A percentile compares a stretch with the other conserved stretches of the same genome.
phyloP scores from a whole-genome alignment of 2,113 vertebrate species.

The Crotalus viridis region DNA sequence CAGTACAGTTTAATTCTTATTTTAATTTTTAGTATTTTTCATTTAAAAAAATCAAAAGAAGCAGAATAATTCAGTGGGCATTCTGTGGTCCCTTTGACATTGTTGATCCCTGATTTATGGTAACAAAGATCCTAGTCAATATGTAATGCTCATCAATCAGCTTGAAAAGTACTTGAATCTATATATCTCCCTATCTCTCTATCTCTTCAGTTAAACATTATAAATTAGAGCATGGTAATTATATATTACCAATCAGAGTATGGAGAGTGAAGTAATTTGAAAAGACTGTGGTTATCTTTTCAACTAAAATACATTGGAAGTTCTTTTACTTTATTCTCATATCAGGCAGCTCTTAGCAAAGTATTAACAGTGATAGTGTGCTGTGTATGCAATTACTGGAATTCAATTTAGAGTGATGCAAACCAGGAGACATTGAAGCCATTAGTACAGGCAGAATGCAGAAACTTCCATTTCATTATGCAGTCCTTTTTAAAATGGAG shows the following conservation, averaged over 20 bases:
- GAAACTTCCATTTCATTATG: neutral
- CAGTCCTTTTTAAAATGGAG: neutral
- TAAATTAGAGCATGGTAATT: neutral
- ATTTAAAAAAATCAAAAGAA: neutral
- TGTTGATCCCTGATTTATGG: neutral
- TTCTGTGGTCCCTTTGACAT: neutral
- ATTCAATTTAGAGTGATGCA: constrained; percentile 29
- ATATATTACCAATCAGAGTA: constrained; percentile 7
- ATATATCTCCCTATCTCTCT: neutral
- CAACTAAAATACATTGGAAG: neutral
- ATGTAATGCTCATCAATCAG: neutral
- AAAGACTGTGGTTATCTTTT: neutral
- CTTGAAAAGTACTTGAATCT: neutral
- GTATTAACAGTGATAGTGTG: neutral
- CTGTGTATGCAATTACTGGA: constrained; percentile 14
- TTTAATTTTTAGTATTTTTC: neutral
- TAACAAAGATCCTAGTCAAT: neutral
- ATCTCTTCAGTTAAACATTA: neutral
- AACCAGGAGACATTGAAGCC: neutral
- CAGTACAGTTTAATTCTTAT: neutral
- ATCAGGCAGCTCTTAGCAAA: neutral
- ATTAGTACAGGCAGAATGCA: constrained; percentile 17
- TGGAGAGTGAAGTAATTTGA: constrained; percentile 3
- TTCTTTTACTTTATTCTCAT: constrained; percentile 3
- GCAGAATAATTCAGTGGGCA: neutral